A percentile compares a stretch with the other conserved stretches of the same genome.
Evolutionary conservation across 2,113 vertebrate species (phyloP).

Genomic region (Anhinga rufa): DNA sequence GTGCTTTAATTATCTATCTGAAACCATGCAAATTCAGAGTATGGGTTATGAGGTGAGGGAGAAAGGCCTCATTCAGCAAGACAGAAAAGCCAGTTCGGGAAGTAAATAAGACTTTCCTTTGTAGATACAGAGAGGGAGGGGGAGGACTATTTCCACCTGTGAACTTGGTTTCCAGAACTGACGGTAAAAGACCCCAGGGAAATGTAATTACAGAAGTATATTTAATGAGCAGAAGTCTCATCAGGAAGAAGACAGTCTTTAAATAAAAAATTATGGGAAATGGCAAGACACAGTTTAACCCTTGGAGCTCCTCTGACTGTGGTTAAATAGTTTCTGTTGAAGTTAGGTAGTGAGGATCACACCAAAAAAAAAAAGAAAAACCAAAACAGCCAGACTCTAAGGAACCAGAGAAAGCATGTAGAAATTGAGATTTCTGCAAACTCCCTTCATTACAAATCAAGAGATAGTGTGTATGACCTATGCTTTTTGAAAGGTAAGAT

Average conservation of each 20-base stretch:
- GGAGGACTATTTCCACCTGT: neutral
- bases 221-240: neutral
- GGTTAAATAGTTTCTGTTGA: neutral
- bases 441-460: neutral
- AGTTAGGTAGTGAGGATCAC: neutral
- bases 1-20: neutral
- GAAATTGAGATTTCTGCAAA: neutral
- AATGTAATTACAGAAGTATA: neutral
- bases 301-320: neutral
- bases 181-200: neutral
- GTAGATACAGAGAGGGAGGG: neutral
- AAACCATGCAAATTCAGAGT: neutral
- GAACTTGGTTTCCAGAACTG: neutral
- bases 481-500: neutral
- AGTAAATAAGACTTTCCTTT: constrained; percentile 4
- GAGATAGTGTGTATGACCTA: neutral
- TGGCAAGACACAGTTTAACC: neutral
- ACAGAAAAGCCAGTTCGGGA: neutral
- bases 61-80: neutral
- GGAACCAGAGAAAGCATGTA: neutral
- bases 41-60: neutral
- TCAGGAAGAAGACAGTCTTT: neutral
- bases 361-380: neutral
- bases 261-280: neutral
- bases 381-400: neutral